Evolutionary conservation across 2,888 invertebrate species (phyloP).

Genomic region (Philhelius pedissequus): DNA sequence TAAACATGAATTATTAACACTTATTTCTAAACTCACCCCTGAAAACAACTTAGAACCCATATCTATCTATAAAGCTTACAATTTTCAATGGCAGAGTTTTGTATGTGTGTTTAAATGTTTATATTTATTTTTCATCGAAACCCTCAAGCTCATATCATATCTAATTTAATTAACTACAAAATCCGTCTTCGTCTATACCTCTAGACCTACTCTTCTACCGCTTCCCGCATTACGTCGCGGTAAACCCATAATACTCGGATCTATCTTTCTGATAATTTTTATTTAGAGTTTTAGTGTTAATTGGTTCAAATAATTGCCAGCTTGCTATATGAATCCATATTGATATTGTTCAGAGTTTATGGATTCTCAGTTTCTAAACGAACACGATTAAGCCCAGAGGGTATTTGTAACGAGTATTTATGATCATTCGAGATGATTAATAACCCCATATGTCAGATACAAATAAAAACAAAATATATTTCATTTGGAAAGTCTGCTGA

Average conservation of each 20-base stretch:
- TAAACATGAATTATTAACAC: conserved; percentile 10
- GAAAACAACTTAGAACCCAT: not conserved
- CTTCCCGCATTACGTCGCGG: not conserved
- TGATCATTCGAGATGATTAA: conserved; percentile 34
- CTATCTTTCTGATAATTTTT: conserved; percentile 16
- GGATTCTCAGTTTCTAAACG: no score
- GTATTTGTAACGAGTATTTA: not conserved
- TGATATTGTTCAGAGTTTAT: not conserved
- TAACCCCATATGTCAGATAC: not conserved
- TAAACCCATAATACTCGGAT: not conserved
- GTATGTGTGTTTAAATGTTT: not conserved
- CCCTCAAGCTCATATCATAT: not conserved
- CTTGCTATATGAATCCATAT: conserved; percentile 15
- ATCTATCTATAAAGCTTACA: not conserved
- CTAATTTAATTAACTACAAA: conserved; percentile 57
- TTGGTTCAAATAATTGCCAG: conserved; percentile 44
- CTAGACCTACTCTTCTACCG: not conserved
- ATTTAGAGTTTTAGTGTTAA: conserved; percentile 51
- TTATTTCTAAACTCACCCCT: not conserved
- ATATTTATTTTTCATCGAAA: not conserved
- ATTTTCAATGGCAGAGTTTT: not conserved
- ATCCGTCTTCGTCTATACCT: not conserved
- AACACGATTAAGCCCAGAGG: not conserved
- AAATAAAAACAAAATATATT: conserved; percentile 19
- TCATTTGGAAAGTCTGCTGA: not conserved